Percentiles rank a stretch among this genome's conserved stretches.
phyloP scores from a whole-genome alignment of 2,888 invertebrate species.

The Labia minor region DNA sequence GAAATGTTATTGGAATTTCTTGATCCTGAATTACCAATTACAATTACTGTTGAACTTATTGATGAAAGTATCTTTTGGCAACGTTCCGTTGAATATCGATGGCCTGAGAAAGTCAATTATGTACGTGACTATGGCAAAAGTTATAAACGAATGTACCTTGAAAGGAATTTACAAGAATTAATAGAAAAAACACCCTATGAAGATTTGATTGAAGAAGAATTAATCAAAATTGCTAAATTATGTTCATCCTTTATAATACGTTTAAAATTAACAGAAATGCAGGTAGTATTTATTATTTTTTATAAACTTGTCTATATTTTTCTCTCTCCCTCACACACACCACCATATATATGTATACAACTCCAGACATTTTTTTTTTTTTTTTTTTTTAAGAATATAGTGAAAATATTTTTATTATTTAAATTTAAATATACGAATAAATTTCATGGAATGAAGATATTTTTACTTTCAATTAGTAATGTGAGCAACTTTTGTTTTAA shows the following conservation, averaged over 20 bases:
- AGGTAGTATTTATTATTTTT: slow-evolving; percentile 35
- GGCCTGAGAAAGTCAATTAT: slow-evolving; percentile 24
- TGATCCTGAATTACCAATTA: slow-evolving; percentile 47
- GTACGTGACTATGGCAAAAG: slow-evolving; percentile 29
- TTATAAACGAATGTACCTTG: slow-evolving; percentile 37
- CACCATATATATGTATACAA: too few species aligned
- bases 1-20: slow-evolving; percentile 49
- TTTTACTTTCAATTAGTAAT: too few species aligned
- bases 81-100: slow-evolving; percentile 38
- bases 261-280: slow-evolving; percentile 43
- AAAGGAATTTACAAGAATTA: slow-evolving; percentile 34
- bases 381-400: neutral
- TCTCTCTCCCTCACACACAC: too few species aligned
- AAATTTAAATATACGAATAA: neutral
- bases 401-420: neutral
- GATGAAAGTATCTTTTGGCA: slow-evolving; percentile 55
- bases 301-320: too few species aligned
- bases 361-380: too few species aligned
- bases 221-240: slow-evolving; percentile 34
- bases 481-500: too few species aligned
- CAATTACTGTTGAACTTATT: slow-evolving; percentile 44
- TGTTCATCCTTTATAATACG: slow-evolving; percentile 42
- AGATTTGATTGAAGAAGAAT: slow-evolving; percentile 34
- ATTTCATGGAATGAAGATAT: neutral
- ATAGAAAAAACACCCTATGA: slow-evolving; percentile 35